Percentiles rank a stretch among this genome's conserved stretches.
Conservation (phyloP, 2,888 invertebrate species). For the Imbricaverruca yamaguchii region DNA sequence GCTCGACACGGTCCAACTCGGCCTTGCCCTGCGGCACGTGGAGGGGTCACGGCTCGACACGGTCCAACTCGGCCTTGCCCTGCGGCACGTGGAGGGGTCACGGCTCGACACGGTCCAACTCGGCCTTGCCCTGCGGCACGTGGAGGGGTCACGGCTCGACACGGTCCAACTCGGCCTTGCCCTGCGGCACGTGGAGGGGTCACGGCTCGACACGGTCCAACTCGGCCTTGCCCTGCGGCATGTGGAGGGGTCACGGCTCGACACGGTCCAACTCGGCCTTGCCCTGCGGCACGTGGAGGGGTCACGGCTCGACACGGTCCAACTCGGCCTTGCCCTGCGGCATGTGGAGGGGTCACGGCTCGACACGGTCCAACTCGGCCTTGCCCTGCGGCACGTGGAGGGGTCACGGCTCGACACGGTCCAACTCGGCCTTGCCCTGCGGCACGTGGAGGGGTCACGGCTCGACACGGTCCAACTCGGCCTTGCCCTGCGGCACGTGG, state of each 20-base stretch:
- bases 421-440: conserved; percentile 76
- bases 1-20: conserved; percentile 51
- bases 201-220: conserved; percentile 43
- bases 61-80: conserved; percentile 74
- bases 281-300: conserved; percentile 47
- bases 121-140: conserved; percentile 63
- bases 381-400: conserved; percentile 54
- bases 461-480: conserved; percentile 54
- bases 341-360: neutral
- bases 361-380: conserved; percentile 57
- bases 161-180: conserved; percentile 68
- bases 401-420: too few relatives aligned
- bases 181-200: conserved; percentile 43
- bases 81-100: conserved; percentile 35
- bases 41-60: too few relatives aligned
- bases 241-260: too few relatives aligned
- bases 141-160: too few relatives aligned
- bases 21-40: conserved; percentile 60
- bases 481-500: conserved; percentile 56
- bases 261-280: conserved; percentile 64
- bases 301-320: too few relatives aligned
- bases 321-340: conserved; percentile 76
- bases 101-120: conserved; percentile 48
- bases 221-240: conserved; percentile 68
- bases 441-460: neutral